These are phyloP conservation scores for Etheostoma nigrum DNA, from an alignment of 2,797 vertebrate species.

Conservation along the genomic window DNA sequence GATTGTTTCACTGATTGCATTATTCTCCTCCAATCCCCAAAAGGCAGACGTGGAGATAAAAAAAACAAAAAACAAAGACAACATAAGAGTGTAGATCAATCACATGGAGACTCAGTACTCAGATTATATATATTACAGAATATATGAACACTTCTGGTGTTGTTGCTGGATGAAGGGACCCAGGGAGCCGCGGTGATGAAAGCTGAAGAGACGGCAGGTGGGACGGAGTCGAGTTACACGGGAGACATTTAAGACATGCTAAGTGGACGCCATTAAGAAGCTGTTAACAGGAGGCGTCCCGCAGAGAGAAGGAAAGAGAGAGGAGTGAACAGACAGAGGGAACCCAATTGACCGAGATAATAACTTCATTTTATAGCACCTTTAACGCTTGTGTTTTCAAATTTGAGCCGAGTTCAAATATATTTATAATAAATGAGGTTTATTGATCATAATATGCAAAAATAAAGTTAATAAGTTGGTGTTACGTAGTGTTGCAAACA, in stretches of 20 bases:
- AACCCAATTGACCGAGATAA: too few relatives aligned
- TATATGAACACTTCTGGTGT: accelerated
- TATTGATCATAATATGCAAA: too few relatives aligned
- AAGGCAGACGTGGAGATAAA: neutral
- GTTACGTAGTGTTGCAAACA: too few relatives aligned
- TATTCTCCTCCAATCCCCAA: conserved; percentile 1
- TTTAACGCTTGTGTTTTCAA: too few relatives aligned
- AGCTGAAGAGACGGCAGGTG: conserved; percentile 62
- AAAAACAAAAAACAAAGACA: neutral
- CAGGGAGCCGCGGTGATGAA: conserved; percentile 54
- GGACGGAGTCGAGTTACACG: conserved; percentile 33
- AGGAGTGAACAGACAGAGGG: too few relatives aligned
- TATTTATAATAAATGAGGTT: too few relatives aligned
- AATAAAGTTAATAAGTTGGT: too few relatives aligned
- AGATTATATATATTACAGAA: neutral
- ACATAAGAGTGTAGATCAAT: neutral
- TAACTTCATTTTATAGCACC: too few relatives aligned
- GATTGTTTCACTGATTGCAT: conserved; percentile 64
- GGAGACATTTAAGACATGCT: conserved; percentile 34
- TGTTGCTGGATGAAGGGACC: neutral
- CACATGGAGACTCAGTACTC: neutral
- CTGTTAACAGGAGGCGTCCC: conserved; percentile 22
- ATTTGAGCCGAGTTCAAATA: too few relatives aligned
- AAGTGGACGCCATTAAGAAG: conserved; percentile 36
- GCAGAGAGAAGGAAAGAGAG: neutral